These are phyloP conservation scores for Netelia virgata DNA, from an alignment of 2,888 invertebrate species.

Conservation along the genomic window DNA sequence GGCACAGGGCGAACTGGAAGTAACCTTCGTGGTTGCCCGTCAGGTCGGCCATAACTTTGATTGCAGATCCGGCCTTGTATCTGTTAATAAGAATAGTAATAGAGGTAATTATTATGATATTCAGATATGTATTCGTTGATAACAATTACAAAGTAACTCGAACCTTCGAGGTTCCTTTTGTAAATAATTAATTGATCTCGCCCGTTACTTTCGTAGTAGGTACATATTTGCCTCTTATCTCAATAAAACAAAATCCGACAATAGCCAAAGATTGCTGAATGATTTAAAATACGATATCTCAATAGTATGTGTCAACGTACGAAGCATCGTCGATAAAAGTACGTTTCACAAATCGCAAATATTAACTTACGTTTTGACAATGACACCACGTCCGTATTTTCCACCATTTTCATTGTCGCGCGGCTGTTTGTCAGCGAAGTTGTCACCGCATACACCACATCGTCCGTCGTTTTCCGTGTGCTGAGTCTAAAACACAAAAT, in stretches of 20 bases:
- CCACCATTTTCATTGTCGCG: conserved; percentile 86
- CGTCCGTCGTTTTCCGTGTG: conserved; percentile 82
- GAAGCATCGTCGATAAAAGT: background rate
- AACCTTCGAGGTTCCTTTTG: background rate
- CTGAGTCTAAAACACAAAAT: conserved; percentile 42
- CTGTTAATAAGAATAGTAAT: conserved; percentile 68
- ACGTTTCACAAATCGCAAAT: background rate
- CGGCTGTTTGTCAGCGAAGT: conserved; percentile 83
- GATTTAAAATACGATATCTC: background rate
- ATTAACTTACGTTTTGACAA: conserved; percentile 83
- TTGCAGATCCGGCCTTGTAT: conserved; percentile 78
- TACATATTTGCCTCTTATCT: no score
- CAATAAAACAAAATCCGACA: no score
- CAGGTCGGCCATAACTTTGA: conserved; percentile 82
- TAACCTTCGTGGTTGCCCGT: conserved; percentile 86
- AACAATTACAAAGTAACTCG: no score
- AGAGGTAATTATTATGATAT: background rate
- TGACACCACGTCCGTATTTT: conserved; percentile 85
- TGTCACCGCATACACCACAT: conserved; percentile 87
- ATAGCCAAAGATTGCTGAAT: no score
- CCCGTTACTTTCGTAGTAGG: background rate
- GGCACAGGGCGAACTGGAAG: conserved; percentile 86
- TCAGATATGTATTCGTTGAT: no score
- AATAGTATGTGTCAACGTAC: background rate
- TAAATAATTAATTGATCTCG: background rate